Evolutionary conservation across 2,113 vertebrate species (phyloP).

Genomic region (Poeciliopsis retropinna): DNA sequence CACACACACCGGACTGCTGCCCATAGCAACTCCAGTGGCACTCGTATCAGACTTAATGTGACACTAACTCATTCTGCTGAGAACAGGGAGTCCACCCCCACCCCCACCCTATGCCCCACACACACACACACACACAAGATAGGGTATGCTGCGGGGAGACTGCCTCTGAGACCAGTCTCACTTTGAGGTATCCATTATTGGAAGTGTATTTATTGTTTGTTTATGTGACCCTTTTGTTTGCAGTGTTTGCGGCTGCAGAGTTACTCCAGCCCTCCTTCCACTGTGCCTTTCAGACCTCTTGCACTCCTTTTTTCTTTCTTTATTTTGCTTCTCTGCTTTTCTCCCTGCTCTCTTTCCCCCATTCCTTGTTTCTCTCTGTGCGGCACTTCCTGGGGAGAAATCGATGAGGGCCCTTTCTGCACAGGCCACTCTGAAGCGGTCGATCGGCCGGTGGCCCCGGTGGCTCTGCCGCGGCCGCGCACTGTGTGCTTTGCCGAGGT

Average conservation of each 20-base stretch:
- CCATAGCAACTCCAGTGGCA: constrained; percentile 77
- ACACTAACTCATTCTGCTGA: constrained; percentile 79
- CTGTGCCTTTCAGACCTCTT: constrained; percentile 64
- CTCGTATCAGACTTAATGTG: constrained; percentile 73
- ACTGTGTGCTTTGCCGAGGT: constrained; percentile 73
- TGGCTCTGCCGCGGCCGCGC: constrained; percentile 61
- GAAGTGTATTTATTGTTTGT: constrained; percentile 77
- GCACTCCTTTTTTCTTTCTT: constrained; percentile 33
- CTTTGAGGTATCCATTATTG: constrained; percentile 74
- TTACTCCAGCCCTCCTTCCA: constrained; percentile 69
- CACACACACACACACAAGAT: constrained; percentile 16
- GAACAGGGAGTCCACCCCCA: constrained; percentile 67
- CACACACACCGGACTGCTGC: constrained; percentile 45
- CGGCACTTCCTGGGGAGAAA: constrained; percentile 72
- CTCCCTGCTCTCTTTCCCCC: constrained; percentile 30
- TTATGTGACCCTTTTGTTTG: constrained; percentile 77
- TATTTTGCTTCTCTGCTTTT: constrained; percentile 31
- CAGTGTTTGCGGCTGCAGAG: constrained; percentile 67
- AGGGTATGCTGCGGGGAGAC: constrained; percentile 57
- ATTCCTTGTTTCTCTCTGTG: constrained; percentile 61
- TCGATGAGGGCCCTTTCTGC: constrained; percentile 81
- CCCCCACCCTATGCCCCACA: neutral
- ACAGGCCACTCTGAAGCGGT: constrained; percentile 81
- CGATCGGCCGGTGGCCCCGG: constrained; percentile 75
- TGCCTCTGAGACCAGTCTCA: constrained; percentile 62